Evolutionary conservation across 1,140 invertebrate species (phyloP), one percentile per base, ranked within the genome.

Genomic region (Pinna nobilis): DNA sequence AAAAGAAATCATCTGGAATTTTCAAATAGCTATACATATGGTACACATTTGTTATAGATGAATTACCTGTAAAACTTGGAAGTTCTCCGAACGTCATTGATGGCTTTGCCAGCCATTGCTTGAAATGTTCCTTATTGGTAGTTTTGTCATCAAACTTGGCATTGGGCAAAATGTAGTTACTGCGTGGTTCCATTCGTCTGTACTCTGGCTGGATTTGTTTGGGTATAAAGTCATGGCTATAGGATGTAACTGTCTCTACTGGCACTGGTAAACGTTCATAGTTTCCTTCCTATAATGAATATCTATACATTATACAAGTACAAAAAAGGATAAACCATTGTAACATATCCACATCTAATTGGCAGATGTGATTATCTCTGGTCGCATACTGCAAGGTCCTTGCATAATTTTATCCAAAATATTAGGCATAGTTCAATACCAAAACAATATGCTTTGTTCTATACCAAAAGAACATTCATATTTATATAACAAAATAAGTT

Each of bases 1-100:
- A n/a, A n/a, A n/a, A n/a, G n/a, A n/a, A n/a, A n/a, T n/a, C n/a
- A n/a, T n/a, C n/a, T n/a, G n/a, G n/a, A n/a, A n/a, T n/a, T n/a
- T n/a, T n/a, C n/a, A n/a, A n/a, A n/a, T n/a, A n/a, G n/a, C n/a
- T n/a, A n/a, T n/a, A n/a, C n/a, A n/a, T n/a, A n/a, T n/a, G n/a
- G n/a, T n/a, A n/a, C n/a, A n/a, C n/a, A n/a, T n/a, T n/a, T n/a
- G n/a, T n/a, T n/a, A n/a, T n/a, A n/a, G n/a, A n/a, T n/a, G n/a
- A n/a, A n/a, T 39, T 75, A 86, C 86, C 87, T 37, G 85, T 83
- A 70, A 86, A 88, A 60, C 81, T 84, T 25, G 87, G 86, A 23
- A 88, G 66, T 59, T 88, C 87, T 39, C 82, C 80, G 64, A 86
- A 88, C 18, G 78, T 67, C 20, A 82, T 76, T 18, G 59, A 74